Percentiles rank a stretch among this genome's conserved stretches.
phyloP scores from a whole-genome alignment of 2,797 vertebrate species.

The Scolopax rusticola region DNA sequence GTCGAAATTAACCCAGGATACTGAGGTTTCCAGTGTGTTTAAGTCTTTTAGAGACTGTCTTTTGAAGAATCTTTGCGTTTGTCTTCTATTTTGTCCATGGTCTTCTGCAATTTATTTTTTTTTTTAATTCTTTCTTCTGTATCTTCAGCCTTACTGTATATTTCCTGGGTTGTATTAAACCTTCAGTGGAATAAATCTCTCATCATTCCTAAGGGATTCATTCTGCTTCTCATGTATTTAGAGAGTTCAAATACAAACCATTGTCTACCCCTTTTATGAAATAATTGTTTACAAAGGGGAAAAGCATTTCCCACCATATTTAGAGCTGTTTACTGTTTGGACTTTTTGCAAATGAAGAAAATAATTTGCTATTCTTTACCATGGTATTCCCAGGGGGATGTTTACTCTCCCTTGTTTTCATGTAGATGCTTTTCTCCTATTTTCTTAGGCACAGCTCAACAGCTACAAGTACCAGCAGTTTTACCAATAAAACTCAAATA shows the following conservation, averaged over 20 bases:
- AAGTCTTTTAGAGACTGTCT: neutral
- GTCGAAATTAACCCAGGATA: neutral
- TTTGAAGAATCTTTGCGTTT: neutral
- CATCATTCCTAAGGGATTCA: neutral
- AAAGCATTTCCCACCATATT: neutral
- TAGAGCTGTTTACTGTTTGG: neutral
- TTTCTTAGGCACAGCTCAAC: neutral
- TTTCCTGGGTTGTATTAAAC: neutral
- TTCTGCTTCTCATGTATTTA: neutral
- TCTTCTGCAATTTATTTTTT: neutral
- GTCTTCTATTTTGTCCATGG: neutral
- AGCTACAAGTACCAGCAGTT: neutral
- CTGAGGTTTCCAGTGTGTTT: neutral
- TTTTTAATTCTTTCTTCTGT: neutral
- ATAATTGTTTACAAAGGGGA: neutral
- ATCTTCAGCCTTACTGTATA: neutral
- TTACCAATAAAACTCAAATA: neutral
- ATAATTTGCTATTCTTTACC: neutral
- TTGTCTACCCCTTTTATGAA: neutral
- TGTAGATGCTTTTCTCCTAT: neutral
- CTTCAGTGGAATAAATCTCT: neutral
- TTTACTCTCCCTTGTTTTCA: slow-evolving; percentile 1
- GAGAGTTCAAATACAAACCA: neutral
- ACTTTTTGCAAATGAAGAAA: neutral
- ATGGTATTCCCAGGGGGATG: neutral